Conservation (phyloP, 2,797 vertebrate species). For the Melanotaenia boesemani region DNA sequence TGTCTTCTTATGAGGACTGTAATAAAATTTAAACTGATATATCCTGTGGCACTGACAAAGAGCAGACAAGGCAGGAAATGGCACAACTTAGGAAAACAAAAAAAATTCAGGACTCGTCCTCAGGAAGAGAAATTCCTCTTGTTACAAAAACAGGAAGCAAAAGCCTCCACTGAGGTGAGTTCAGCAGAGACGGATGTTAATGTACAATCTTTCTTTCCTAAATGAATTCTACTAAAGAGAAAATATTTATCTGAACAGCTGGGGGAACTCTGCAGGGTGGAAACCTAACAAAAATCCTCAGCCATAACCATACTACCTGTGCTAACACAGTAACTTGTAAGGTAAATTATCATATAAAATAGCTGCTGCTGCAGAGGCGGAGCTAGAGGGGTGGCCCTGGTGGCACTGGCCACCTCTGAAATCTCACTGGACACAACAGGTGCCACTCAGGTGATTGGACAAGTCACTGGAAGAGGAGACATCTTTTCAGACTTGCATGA, state of each 20-base stretch:
- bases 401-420: too few species aligned
- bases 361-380: too few species aligned
- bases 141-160: constrained; percentile 65
- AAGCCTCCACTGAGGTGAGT: neutral
- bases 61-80: constrained; percentile 55
- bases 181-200: constrained; percentile 44
- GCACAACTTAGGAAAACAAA: constrained; percentile 49
- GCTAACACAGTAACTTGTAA: too few species aligned
- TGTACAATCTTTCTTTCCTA: constrained; percentile 41
- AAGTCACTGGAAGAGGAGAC: too few species aligned
- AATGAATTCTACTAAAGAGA: constrained; percentile 13
- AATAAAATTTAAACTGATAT: constrained; percentile 9
- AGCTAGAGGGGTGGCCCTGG: too few species aligned
- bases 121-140: constrained; percentile 55
- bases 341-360: too few species aligned
- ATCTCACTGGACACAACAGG: too few species aligned
- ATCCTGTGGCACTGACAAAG: constrained; percentile 22
- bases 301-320: too few species aligned
- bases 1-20: neutral
- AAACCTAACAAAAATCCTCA: too few species aligned
- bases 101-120: constrained; percentile 49
- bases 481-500: too few species aligned
- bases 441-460: too few species aligned
- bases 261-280: neutral
- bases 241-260: constrained; percentile 18